Percentiles rank a stretch among this genome's conserved stretches.
Evolutionary conservation across 2,113 vertebrate genomes (phyloP).

Genomic region (Gopherus flavomarginatus): DNA sequence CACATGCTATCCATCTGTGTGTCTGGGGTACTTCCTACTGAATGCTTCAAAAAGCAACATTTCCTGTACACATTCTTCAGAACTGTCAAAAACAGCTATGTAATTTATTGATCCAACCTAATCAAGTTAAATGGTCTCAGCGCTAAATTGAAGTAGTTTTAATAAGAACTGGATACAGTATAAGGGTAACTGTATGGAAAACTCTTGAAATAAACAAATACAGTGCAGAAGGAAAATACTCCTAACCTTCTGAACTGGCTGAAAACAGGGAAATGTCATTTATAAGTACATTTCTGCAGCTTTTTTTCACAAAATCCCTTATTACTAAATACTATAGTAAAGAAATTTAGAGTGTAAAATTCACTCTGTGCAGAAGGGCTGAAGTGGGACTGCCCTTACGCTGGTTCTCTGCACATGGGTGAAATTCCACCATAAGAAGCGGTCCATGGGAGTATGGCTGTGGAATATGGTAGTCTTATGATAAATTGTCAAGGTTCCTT

Average conservation of each 20-base stretch:
- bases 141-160: background rate
- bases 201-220: background rate
- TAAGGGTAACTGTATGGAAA: background rate
- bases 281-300: background rate
- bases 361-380: background rate
- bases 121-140: slow-evolving; percentile 25
- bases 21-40: slow-evolving; percentile 62
- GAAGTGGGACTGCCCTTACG: background rate
- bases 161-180: background rate
- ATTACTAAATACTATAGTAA: background rate
- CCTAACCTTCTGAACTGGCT: background rate
- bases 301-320: background rate
- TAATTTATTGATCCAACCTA: slow-evolving; percentile 61
- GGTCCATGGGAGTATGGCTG: background rate
- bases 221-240: background rate
- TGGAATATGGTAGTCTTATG: background rate
- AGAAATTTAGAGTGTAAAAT: background rate
- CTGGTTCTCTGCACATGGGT: accelerated
- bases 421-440: background rate
- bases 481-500: too few species aligned
- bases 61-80: slow-evolving; percentile 31
- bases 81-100: slow-evolving; percentile 55
- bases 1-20: slow-evolving; percentile 73
- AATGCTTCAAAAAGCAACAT: slow-evolving; percentile 44
- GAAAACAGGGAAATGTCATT: background rate